Evolutionary conservation across 2,797 vertebrate genomes (phyloP).

Genomic region (Ibycter americanus): DNA sequence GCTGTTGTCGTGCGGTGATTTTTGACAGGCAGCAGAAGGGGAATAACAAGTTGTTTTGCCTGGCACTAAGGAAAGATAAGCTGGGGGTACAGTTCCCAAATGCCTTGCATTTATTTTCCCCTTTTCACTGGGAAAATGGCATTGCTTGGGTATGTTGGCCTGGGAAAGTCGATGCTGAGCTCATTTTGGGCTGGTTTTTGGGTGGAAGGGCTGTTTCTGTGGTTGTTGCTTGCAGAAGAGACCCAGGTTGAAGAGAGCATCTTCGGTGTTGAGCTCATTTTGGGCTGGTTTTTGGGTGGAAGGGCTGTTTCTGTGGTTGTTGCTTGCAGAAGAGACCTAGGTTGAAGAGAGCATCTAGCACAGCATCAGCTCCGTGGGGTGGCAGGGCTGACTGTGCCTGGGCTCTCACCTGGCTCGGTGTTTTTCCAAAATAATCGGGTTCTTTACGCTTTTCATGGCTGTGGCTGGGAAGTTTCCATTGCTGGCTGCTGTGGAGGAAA

Average conservation of each 20-base stretch:
- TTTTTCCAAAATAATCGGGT: background rate
- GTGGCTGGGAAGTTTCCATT: background rate
- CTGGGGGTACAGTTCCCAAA: background rate
- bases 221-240: background rate
- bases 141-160: background rate
- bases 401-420: too few relatives aligned
- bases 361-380: background rate
- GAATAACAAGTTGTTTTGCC: background rate
- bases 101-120: background rate
- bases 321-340: background rate
- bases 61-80: background rate
- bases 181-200: background rate
- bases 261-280: background rate
- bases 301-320: background rate
- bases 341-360: background rate
- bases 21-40: background rate
- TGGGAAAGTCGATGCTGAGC: background rate
- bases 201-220: background rate
- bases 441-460: background rate
- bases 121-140: background rate
- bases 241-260: background rate
- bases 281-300: background rate
- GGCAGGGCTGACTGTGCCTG: background rate
- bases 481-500: background rate
- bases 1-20: background rate